Percentiles rank a stretch among this genome's conserved stretches.
Conservation (phyloP, 2,888 invertebrate genomes). For the Lysandra bellargus region DNA sequence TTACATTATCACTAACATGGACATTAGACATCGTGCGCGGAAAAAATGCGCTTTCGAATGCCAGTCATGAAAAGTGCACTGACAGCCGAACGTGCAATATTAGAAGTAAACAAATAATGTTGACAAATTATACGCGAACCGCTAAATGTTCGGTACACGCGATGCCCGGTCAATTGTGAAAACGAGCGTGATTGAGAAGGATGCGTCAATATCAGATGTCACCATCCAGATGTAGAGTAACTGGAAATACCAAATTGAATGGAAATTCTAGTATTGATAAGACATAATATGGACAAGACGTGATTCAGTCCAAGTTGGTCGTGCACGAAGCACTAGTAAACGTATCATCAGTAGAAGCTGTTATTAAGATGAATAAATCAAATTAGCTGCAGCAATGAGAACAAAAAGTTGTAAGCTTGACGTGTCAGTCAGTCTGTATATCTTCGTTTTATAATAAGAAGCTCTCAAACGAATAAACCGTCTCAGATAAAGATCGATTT, state of each 20-base stretch:
- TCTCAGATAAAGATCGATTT: no score
- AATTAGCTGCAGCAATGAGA: no score
- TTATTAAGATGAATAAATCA: no score
- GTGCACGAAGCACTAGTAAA: background rate
- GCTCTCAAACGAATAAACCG: no score
- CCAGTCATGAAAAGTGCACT: background rate
- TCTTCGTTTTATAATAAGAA: no score
- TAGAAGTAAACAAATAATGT: background rate
- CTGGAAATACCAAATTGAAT: background rate
- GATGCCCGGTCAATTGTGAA: background rate
- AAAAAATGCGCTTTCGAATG: slow-evolving; percentile 14
- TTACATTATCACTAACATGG: background rate
- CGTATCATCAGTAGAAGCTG: no score
- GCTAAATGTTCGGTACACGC: background rate
- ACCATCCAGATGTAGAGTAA: background rate
- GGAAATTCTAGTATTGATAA: background rate
- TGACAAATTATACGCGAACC: slow-evolving; percentile 1
- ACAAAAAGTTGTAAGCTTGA: no score
- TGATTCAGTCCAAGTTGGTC: background rate
- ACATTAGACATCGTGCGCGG: background rate
- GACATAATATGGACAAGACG: background rate
- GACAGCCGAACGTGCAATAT: slow-evolving; percentile 6
- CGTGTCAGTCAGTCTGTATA: no score
- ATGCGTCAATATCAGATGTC: background rate
- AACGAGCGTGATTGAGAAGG: background rate